Percentiles rank a stretch among this genome's conserved stretches.
phyloP scores from a whole-genome alignment of 2,797 vertebrate genomes.

The Apogon talboti region DNA sequence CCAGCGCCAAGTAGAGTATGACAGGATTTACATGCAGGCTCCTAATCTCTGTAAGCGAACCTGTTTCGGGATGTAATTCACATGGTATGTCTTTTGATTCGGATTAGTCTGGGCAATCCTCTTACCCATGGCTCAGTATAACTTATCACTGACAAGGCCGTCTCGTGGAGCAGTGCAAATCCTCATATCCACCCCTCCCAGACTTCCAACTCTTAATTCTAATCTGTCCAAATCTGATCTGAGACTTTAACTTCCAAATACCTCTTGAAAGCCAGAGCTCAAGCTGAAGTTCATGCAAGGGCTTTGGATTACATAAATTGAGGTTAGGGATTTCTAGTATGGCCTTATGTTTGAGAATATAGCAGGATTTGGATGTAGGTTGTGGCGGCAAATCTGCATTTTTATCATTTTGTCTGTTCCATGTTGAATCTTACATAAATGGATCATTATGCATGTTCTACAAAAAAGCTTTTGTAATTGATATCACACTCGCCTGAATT shows the following conservation, averaged over 20 bases:
- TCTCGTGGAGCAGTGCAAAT: constrained; percentile 85
- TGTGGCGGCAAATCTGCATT: constrained; percentile 44
- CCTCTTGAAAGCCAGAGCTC: constrained; percentile 85
- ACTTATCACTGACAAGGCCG: constrained; percentile 87
- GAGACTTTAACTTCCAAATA: constrained; percentile 87
- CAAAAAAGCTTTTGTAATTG: constrained; percentile 41
- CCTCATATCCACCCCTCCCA: constrained; percentile 87
- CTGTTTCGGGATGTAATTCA: constrained; percentile 93
- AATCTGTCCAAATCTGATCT: constrained; percentile 88
- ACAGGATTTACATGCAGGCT: constrained; percentile 87
- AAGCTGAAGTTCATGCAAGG: constrained; percentile 80
- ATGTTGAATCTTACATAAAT: constrained; percentile 44
- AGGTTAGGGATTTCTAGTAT: constrained; percentile 77
- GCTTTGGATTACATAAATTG: constrained; percentile 83
- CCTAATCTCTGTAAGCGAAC: constrained; percentile 89
- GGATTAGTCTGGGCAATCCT: constrained; percentile 89
- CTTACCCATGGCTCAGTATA: constrained; percentile 86
- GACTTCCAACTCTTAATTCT: constrained; percentile 87
- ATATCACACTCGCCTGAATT: constrained; percentile 25
- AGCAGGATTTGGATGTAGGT: constrained; percentile 50
- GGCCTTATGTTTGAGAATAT: constrained; percentile 68
- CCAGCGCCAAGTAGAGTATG: constrained; percentile 82
- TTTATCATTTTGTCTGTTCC: constrained; percentile 36
- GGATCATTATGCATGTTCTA: constrained; percentile 32
- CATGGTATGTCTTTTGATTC: constrained; percentile 91